phyloP scores from a whole-genome alignment of 2,888 invertebrate genomes.

The Erebia palarica region DNA sequence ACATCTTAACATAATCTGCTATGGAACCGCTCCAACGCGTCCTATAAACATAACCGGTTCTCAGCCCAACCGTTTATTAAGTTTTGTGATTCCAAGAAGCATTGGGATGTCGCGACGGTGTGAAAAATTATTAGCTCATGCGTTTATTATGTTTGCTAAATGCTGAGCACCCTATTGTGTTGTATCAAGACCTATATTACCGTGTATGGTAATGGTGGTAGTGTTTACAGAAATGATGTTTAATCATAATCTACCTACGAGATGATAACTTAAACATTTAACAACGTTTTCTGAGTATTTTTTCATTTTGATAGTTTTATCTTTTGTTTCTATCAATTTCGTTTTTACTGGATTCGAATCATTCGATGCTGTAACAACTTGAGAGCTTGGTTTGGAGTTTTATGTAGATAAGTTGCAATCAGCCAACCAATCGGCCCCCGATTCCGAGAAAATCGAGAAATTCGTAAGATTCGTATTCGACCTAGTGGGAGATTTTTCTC shows the following conservation, averaged over 20 bases:
- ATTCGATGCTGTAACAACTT: too few relatives aligned
- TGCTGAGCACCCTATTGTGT: slow-evolving; percentile 10
- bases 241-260: background rate
- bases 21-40: slow-evolving; percentile 34
- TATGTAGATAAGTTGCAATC: too few relatives aligned
- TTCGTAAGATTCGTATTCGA: too few relatives aligned
- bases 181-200: background rate
- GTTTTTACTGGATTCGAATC: too few relatives aligned
- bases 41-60: slow-evolving; percentile 40
- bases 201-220: background rate
- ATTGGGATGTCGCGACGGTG: slow-evolving; percentile 25
- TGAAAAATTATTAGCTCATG: slow-evolving; percentile 11
- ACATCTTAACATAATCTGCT: slow-evolving; percentile 30
- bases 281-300: background rate
- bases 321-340: background rate
- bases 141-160: background rate
- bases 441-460: too few relatives aligned
- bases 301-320: background rate
- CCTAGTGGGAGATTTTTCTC: too few relatives aligned
- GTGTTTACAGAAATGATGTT: background rate
- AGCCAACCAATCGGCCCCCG: too few relatives aligned
- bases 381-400: too few relatives aligned
- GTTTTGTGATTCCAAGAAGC: slow-evolving; percentile 38
- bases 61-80: slow-evolving; percentile 26
- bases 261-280: background rate